phyloP scores from a whole-genome alignment of 2,888 invertebrate genomes.

The Oxytorus armatus region DNA sequence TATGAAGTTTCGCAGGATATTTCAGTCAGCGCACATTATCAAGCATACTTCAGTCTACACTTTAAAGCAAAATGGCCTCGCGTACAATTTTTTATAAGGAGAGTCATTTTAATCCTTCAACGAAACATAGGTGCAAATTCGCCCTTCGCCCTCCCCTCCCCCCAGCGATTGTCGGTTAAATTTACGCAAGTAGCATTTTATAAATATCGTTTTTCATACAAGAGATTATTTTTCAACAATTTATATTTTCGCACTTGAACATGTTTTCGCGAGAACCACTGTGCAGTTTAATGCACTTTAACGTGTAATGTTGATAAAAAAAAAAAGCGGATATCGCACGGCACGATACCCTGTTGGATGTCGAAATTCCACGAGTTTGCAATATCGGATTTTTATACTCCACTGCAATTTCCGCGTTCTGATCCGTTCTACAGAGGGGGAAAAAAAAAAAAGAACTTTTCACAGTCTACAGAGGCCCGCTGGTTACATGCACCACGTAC shows the following conservation, averaged over 20 bases:
- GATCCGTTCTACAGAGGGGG: constrained; percentile 32
- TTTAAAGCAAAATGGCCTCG: too few relatives aligned
- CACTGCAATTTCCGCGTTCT: constrained; percentile 46
- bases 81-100: too few relatives aligned
- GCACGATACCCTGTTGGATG: constrained; percentile 10
- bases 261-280: neutral
- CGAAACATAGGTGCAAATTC: too few relatives aligned
- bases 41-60: too few relatives aligned
- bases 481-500: constrained; percentile 45
- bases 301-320: constrained; percentile 32
- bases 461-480: constrained; percentile 1
- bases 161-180: too few relatives aligned
- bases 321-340: neutral
- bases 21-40: too few relatives aligned
- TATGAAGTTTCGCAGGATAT: too few relatives aligned
- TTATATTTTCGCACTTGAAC: neutral
- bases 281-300: constrained; percentile 21
- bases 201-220: too few relatives aligned
- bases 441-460: constrained; percentile 34
- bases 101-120: too few relatives aligned
- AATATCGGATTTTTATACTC: constrained; percentile 51
- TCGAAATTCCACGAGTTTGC: constrained; percentile 46
- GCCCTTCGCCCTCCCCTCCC: too few relatives aligned
- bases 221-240: too few relatives aligned
- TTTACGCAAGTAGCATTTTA: too few relatives aligned